Conservation (phyloP, 2,113 vertebrate genomes). For the Todiramphus chloris region DNA sequence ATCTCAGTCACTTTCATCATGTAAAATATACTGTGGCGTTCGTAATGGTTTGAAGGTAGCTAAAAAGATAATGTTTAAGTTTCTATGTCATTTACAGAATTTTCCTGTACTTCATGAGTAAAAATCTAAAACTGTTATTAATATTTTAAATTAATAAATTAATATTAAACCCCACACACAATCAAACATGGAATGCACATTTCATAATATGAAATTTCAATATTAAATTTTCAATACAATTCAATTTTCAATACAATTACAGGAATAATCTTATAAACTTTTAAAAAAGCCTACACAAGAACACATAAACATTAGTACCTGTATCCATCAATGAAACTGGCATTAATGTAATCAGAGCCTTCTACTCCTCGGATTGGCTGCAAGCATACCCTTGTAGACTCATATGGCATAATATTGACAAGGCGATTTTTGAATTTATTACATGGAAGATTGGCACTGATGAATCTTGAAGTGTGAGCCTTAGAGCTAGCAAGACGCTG, state of each 20-base stretch:
- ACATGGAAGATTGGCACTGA: constrained; percentile 99
- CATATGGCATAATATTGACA: constrained; percentile 99
- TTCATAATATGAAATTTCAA: not conserved
- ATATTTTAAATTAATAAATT: not conserved
- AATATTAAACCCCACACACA: not conserved
- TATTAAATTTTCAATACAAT: not conserved
- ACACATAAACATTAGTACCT: constrained; percentile 76
- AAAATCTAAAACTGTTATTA: not conserved
- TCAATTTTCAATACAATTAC: not conserved
- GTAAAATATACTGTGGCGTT: not conserved
- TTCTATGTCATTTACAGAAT: not conserved
- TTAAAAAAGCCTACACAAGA: not conserved
- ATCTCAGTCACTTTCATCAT: not conserved
- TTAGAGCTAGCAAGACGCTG: constrained; percentile 98
- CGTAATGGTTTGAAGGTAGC: not conserved
- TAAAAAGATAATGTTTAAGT: not conserved
- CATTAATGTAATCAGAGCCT: constrained; percentile 99
- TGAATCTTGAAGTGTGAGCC: constrained; percentile 99
- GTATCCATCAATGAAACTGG: constrained; percentile 99
- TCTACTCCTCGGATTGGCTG: constrained; percentile 98
- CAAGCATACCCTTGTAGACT: constrained; percentile 96
- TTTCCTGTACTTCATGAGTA: not conserved
- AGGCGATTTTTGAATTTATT: constrained; percentile 99
- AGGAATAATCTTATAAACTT: not conserved
- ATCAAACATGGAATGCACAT: not conserved